These are phyloP conservation scores for Eriocheir sinensis DNA, from an alignment of 1,140 invertebrate genomes.

Conservation along the genomic window DNA sequence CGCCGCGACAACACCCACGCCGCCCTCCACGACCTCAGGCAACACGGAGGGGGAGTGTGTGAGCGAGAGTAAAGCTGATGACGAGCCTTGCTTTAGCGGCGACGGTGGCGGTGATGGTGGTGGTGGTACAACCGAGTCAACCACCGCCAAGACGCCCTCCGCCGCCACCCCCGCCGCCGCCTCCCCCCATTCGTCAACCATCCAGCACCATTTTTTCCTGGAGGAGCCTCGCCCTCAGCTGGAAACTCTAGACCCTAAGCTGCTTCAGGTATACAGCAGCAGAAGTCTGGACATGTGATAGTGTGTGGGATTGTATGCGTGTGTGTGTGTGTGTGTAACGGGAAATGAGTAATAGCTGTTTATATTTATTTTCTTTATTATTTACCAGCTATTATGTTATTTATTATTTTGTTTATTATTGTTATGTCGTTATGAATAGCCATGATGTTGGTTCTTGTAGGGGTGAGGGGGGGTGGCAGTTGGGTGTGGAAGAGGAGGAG, in stretches of 20 bases:
- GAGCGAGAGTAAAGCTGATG: not conserved
- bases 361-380: not conserved
- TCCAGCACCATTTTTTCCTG: slow-evolving; percentile 33
- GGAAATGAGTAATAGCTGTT: not conserved
- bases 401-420: not conserved
- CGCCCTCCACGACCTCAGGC: not conserved
- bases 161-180: not conserved
- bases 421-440: too few relatives aligned
- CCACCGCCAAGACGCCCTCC: not conserved
- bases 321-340: not conserved
- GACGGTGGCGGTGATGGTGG: not conserved
- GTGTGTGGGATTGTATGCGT: not conserved
- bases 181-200: not conserved
- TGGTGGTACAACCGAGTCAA: not conserved
- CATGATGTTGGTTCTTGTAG: not conserved
- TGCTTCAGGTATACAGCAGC: not conserved
- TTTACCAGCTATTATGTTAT: not conserved
- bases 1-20: not conserved
- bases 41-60: not conserved
- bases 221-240: not conserved
- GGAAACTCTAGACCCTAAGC: not conserved
- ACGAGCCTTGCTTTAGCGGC: not conserved
- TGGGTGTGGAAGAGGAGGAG: not conserved
- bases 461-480: not conserved
- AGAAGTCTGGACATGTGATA: too few relatives aligned